These are phyloP conservation scores for Sarcophaga caerulescens DNA, from an alignment of 2,888 invertebrate species.

Conservation along the genomic window DNA sequence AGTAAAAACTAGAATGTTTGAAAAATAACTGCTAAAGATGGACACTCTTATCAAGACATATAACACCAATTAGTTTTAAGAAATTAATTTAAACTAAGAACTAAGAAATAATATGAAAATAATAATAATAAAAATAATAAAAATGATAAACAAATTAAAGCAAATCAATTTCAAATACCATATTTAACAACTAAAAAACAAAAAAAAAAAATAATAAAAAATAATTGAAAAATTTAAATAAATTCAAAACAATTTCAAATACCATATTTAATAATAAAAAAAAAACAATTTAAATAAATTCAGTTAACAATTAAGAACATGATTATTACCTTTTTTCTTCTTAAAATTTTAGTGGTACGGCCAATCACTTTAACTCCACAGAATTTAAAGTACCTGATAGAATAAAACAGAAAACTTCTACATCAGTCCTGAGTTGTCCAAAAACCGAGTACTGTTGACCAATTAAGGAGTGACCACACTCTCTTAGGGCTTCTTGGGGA, in stretches of 20 bases:
- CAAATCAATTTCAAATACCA: slow-evolving; percentile 33
- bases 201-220: neutral
- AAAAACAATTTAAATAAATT: slow-evolving; percentile 44
- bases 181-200: slow-evolving; percentile 18
- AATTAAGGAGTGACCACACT: too few relatives aligned
- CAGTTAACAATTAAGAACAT: slow-evolving; percentile 28
- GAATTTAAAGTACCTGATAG: too few relatives aligned
- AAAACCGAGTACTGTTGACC: too few relatives aligned
- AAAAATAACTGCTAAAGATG: slow-evolving; percentile 11
- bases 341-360: too few relatives aligned
- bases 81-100: slow-evolving; percentile 43
- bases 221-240: slow-evolving; percentile 12
- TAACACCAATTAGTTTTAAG: slow-evolving; percentile 69
- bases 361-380: too few relatives aligned
- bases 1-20: neutral
- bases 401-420: too few relatives aligned
- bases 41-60: slow-evolving; percentile 54
- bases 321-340: neutral
- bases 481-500: too few relatives aligned
- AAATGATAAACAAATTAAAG: too few relatives aligned
- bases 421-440: too few relatives aligned
- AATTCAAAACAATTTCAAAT: slow-evolving; percentile 42
- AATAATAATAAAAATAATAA: neutral
- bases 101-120: slow-evolving; percentile 24
- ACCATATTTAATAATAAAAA: slow-evolving; percentile 15